These are phyloP conservation scores for Alloscopus bannaensis DNA, from an alignment of 2,888 invertebrate genomes.

Conservation along the genomic window DNA sequence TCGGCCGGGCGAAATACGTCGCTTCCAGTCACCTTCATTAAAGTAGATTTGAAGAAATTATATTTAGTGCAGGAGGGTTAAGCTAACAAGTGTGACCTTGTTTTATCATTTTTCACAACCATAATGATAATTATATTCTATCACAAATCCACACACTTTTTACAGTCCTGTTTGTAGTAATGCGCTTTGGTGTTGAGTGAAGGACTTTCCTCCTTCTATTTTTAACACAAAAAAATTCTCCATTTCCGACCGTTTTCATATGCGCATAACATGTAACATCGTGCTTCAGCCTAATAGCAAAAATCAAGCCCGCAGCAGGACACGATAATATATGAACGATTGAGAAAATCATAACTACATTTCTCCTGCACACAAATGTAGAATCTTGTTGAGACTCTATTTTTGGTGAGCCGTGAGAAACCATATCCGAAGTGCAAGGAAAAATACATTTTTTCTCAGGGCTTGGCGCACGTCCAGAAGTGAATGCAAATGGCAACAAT, in stretches of 20 bases:
- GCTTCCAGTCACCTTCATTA: too few relatives aligned
- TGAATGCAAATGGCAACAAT: slow-evolving; percentile 13
- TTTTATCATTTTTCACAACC: not conserved
- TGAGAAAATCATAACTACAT: slow-evolving; percentile 16
- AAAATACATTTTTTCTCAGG: not conserved
- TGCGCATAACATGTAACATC: not conserved
- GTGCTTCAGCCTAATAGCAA: not conserved
- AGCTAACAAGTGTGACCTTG: too few relatives aligned
- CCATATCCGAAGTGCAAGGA: too few relatives aligned
- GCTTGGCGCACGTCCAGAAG: not conserved
- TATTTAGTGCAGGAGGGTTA: too few relatives aligned
- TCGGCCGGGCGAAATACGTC: too few relatives aligned
- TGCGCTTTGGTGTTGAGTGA: not conserved
- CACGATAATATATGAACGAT: slow-evolving; percentile 5
- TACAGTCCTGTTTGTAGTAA: not conserved
- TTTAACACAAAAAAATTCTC: not conserved
- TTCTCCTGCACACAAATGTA: too few relatives aligned
- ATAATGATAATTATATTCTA: not conserved
- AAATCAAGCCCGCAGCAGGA: not conserved
- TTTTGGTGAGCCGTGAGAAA: too few relatives aligned
- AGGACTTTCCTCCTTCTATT: slow-evolving; percentile 3
- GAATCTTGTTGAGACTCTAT: too few relatives aligned
- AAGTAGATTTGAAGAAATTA: too few relatives aligned
- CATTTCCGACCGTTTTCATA: not conserved
- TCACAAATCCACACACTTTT: not conserved